Evolutionary conservation across 1,140 invertebrate genomes (phyloP).

Genomic region (Ganaspis sp.): DNA sequence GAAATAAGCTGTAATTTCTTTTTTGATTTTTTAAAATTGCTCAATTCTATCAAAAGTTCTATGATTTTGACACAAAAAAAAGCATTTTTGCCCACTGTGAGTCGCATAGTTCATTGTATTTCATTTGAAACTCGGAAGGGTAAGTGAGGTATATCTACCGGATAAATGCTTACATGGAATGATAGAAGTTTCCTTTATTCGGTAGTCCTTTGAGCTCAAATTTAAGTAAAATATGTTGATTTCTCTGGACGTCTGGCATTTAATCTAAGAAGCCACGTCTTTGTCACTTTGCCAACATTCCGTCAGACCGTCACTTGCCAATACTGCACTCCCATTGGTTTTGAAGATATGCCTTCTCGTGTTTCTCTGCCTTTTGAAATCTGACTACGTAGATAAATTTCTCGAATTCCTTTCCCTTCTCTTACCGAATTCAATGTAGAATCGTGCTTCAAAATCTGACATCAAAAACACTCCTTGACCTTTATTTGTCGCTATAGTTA

Average conservation of each 20-base stretch:
- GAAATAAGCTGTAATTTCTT: too few species aligned
- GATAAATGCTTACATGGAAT: too few species aligned
- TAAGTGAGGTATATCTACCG: too few species aligned
- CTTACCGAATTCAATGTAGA: not conserved
- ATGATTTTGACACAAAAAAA: too few species aligned
- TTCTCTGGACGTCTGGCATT: not conserved
- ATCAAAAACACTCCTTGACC: not conserved
- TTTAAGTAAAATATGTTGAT: not conserved
- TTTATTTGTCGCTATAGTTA: too few species aligned
- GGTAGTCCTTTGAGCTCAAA: not conserved
- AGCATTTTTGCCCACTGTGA: too few species aligned
- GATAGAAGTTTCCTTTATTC: not conserved
- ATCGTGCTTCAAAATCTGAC: not conserved
- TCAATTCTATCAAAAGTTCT: too few species aligned
- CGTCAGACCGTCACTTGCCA: not conserved
- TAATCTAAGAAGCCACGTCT: not conserved
- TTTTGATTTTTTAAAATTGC: too few species aligned
- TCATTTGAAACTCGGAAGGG: too few species aligned
- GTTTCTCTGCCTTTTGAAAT: not conserved
- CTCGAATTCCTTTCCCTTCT: not conserved
- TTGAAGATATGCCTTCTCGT: constrained; percentile 1
- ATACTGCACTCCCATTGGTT: not conserved
- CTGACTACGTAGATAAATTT: constrained; percentile 8
- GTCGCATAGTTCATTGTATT: too few species aligned
- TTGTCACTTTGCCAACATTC: constrained; percentile 23